Evolutionary conservation across 2,888 invertebrate species (phyloP).

Genomic region (Eupeodes latifasciatus): DNA sequence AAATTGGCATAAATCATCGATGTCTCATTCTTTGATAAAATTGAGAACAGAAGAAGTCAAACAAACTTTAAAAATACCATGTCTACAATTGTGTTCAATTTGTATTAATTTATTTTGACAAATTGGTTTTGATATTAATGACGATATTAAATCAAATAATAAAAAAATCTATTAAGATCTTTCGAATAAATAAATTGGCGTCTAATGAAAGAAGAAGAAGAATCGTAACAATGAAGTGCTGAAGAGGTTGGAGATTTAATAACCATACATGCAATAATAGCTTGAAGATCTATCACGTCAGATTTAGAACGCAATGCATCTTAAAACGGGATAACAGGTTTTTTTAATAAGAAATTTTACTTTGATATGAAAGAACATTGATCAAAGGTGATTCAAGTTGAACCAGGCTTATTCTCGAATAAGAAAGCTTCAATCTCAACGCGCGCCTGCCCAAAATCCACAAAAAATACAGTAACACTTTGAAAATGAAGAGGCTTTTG

Average conservation of each 20-base stretch:
- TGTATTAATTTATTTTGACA: constrained; percentile 61
- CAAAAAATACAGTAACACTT: no score
- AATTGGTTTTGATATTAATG: constrained; percentile 38
- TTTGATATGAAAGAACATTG: no score
- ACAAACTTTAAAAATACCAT: not conserved
- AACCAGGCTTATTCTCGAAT: no score
- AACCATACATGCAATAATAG: no score
- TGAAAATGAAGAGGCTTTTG: no score
- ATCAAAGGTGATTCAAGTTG: no score
- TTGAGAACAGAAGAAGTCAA: constrained; percentile 12
- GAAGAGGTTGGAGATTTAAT: not conserved
- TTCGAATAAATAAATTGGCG: not conserved
- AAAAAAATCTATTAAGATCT: constrained; percentile 2
- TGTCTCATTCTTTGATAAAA: constrained; percentile 4
- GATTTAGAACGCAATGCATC: no score
- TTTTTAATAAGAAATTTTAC: no score
- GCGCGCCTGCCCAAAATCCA: no score
- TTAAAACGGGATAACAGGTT: no score
- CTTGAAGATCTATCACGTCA: no score
- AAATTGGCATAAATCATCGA: constrained; percentile 30
- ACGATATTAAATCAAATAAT: constrained; percentile 29
- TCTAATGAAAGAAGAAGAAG: not conserved
- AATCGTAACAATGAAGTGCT: not conserved
- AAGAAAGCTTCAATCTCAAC: no score
- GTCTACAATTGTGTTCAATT: constrained; percentile 52